Evolutionary conservation across 1,140 invertebrate genomes (phyloP).

Genomic region (Epicauta chinensis): DNA sequence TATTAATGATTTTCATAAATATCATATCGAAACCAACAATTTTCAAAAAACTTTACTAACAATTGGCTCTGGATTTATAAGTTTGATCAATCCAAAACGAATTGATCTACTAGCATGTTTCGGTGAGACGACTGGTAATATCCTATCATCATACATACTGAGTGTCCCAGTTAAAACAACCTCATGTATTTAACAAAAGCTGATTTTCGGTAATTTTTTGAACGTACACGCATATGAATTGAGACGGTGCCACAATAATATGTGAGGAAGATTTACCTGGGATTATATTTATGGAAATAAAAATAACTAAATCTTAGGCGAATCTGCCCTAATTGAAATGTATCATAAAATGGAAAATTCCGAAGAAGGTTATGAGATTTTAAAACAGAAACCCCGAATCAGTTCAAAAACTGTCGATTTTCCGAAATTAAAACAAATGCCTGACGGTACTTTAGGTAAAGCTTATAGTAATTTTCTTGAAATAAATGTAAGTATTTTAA

Average conservation of each 20-base stretch:
- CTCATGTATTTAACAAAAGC: too few species aligned
- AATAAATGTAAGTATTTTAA: slow-evolving; percentile 57
- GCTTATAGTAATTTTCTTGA: slow-evolving; percentile 78
- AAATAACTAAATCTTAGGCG: slow-evolving; percentile 35
- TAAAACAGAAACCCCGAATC: slow-evolving; percentile 77
- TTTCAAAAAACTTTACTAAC: slow-evolving; percentile 73
- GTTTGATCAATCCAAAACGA: slow-evolving; percentile 66
- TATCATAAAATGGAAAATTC: slow-evolving; percentile 50
- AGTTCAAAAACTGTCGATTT: slow-evolving; percentile 79
- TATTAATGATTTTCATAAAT: slow-evolving; percentile 47
- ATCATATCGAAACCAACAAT: slow-evolving; percentile 63
- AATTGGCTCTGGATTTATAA: slow-evolving; percentile 70
- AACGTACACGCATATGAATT: too few species aligned
- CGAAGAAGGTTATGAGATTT: slow-evolving; percentile 64
- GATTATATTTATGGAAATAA: too few species aligned
- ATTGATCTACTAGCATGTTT: slow-evolving; percentile 93
- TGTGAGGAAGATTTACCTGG: too few species aligned
- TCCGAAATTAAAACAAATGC: slow-evolving; percentile 60
- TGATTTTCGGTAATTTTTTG: too few species aligned
- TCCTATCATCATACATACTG: too few species aligned
- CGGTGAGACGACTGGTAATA: slow-evolving; percentile 79
- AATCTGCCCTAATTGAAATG: slow-evolving; percentile 61
- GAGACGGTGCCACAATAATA: too few species aligned
- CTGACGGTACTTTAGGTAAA: slow-evolving; percentile 75
- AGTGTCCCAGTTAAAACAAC: too few species aligned